phyloP scores from a whole-genome alignment of 2,888 invertebrate genomes.

The Coelogynopora nodosa region DNA sequence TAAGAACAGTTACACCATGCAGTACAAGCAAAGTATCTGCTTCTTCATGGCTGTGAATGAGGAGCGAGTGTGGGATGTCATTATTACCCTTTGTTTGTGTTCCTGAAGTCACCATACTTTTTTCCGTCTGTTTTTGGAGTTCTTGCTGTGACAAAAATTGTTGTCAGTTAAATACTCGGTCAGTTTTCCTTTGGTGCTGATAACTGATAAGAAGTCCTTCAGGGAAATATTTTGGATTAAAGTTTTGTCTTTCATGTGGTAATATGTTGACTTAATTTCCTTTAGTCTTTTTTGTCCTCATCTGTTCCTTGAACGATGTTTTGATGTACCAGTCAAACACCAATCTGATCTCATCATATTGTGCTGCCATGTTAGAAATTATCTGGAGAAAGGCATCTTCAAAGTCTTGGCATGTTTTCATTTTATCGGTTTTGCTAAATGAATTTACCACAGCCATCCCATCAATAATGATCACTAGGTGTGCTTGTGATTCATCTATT shows the following conservation, averaged over 20 bases:
- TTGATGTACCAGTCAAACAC: constrained; percentile 46
- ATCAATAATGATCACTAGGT: constrained; percentile 45
- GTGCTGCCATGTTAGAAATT: constrained; percentile 43
- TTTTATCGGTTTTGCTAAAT: constrained; percentile 32
- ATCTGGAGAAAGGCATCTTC: constrained; percentile 43
- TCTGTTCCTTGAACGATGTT: constrained; percentile 43
- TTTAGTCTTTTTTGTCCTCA: constrained; percentile 45
- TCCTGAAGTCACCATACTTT: constrained; percentile 46
- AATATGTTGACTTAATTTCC: constrained; percentile 47
- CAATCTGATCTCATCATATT: constrained; percentile 46
- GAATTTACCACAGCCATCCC: constrained; percentile 46
- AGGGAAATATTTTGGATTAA: constrained; percentile 47
- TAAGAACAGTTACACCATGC: too few species aligned
- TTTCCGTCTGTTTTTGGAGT: constrained; percentile 43
- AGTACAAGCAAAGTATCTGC: too few species aligned
- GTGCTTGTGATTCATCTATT: constrained; percentile 32
- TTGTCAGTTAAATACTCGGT: constrained; percentile 46
- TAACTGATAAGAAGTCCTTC: constrained; percentile 46
- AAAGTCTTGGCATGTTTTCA: constrained; percentile 23
- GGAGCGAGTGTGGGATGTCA: too few species aligned
- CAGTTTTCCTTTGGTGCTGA: constrained; percentile 44
- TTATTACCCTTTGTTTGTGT: too few species aligned
- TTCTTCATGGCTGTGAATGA: too few species aligned
- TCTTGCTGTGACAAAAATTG: constrained; percentile 43
- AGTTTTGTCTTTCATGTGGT: constrained; percentile 45